Evolutionary conservation across 2,888 invertebrate species (phyloP), one percentile per base, ranked within the genome.

Genomic region (Panopea generosa): DNA sequence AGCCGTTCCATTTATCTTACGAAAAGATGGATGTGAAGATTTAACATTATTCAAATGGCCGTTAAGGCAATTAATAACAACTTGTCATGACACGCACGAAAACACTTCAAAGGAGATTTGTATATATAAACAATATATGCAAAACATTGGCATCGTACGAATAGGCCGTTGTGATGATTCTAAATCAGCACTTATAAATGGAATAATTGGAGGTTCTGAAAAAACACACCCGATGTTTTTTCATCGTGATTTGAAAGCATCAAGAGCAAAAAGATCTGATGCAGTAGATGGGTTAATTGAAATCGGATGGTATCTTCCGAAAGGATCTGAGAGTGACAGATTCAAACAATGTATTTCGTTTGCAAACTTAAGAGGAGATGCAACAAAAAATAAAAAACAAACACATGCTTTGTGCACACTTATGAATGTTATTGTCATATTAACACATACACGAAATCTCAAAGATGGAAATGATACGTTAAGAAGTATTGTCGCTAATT

Each of bases 291-390:
- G 68, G 3, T 16, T 68, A 6, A 38, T 60, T 26, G 68, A 68
- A 20, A 16, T 38, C 2, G 60, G 68, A 7, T 68, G 68, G 68
- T 60, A 38, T 38, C 20, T 68, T 7, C 27, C 49, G 20, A 16
- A 57, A n/a, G 40, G 38, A 16, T 40, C n/a, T 20, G 1, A 18
- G 18, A 3, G 16, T 57, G n/a, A 38, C 22, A 4, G 24, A 57
- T 7, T 4, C 20, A 14, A 26, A 26, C 26, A 40, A 57, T 33
- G 14, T 16, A 1, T 18, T 60, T n/a, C 50, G 49, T 11, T 2
- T 60, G 11, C 24, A 1, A 68, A 68, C 50, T 26, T 68, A n/a
- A 38, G 60, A 14, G 68, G 68, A 16, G 43, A 68, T 68, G 50
- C n/a, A 0, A 11, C 0, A 16, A 7, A 38, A 9, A 4, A 27